Evolutionary conservation across 2,888 invertebrate species (phyloP), one percentile per base, ranked within the genome.

Genomic region (Baronia brevicornis): DNA sequence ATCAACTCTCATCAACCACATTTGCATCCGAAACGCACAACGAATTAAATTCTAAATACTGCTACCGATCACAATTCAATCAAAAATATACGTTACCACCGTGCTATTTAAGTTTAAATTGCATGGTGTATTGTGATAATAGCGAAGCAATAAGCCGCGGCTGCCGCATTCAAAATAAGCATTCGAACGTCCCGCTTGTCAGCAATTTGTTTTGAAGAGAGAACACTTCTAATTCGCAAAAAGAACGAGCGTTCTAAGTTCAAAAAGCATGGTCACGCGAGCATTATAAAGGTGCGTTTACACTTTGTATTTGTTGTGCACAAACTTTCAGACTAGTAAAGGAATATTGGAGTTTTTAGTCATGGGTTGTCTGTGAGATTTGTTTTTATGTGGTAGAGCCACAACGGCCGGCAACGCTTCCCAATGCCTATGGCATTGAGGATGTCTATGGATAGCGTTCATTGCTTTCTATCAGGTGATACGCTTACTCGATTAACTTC

Each of bases 201-300:
- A 80, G 82, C 82, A 84, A 84, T 80, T 84, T 82, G 72, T 80
- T 80, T 80, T 78, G 77, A 77, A 77, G 64, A 70, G 70, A 78
- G 78, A 82, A 73, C 72, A 78, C 72, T 78, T 80, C 74, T 78
- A 82, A 82, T 78, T 80, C 67, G 74, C 71, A 75, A 80, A 79
- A 80, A 75, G 73, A 79, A 78, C 65, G 69, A 75, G 49, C 55
- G 60, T 64, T 75, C 74, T 77, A 77, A 73, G 70, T 73, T 82
- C 79, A 71, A 77, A 73, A 80, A 70, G 73, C 67, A 73, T 59
- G 74, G 79, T 79, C 82, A 82, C 82, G 82, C 80, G 58, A 80
- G 46, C 58, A 46, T 43, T 34, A 15, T 67, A 50, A 71, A 42
- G 70, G 26, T 7, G 43, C 9, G 49, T 44, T 28, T 40, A 52